phyloP scores from a whole-genome alignment of 2,888 invertebrate genomes.

The Heteropelma amictum region DNA sequence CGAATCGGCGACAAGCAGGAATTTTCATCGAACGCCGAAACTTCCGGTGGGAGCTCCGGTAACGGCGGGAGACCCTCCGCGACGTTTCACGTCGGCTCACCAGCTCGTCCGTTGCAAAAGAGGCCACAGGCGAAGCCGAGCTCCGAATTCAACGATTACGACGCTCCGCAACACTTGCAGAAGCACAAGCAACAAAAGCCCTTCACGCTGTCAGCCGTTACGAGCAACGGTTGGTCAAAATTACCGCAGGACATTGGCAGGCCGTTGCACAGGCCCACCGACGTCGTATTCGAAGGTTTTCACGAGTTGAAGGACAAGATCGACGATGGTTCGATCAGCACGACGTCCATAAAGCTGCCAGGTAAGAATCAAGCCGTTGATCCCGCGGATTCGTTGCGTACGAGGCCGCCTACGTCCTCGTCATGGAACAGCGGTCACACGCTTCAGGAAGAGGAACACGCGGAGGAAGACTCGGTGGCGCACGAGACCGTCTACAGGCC shows the following conservation, averaged over 20 bases:
- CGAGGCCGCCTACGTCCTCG: slow-evolving; percentile 65
- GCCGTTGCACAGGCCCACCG: slow-evolving; percentile 28
- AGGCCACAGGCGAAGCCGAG: slow-evolving; percentile 72
- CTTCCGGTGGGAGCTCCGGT: background rate
- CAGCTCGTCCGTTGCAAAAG: slow-evolving; percentile 67
- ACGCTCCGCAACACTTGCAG: slow-evolving; percentile 18
- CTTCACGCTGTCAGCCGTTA: slow-evolving; percentile 23
- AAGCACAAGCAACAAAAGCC: slow-evolving; percentile 38
- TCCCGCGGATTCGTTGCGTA: slow-evolving; percentile 57
- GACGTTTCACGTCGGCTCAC: slow-evolving; percentile 49
- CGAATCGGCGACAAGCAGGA: slow-evolving; percentile 7
- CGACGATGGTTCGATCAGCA: slow-evolving; percentile 65
- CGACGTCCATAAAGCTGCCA: slow-evolving; percentile 68
- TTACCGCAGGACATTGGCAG: slow-evolving; percentile 34
- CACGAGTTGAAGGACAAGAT: slow-evolving; percentile 71
- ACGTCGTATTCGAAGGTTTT: slow-evolving; percentile 56
- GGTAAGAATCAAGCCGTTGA: slow-evolving; percentile 68
- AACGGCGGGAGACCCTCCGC: slow-evolving; percentile 77
- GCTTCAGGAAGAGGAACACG: slow-evolving; percentile 46
- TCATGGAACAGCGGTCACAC: slow-evolving; percentile 64
- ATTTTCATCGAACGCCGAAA: slow-evolving; percentile 8
- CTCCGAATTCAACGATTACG: slow-evolving; percentile 57
- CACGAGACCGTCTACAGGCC: slow-evolving; percentile 73
- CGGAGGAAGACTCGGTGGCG: slow-evolving; percentile 67
- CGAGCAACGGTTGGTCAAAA: slow-evolving; percentile 44